A percentile compares a stretch with the other conserved stretches of the same genome.
Conservation (phyloP, 2,113 vertebrate genomes). For the Tenrec ecaudatus region DNA sequence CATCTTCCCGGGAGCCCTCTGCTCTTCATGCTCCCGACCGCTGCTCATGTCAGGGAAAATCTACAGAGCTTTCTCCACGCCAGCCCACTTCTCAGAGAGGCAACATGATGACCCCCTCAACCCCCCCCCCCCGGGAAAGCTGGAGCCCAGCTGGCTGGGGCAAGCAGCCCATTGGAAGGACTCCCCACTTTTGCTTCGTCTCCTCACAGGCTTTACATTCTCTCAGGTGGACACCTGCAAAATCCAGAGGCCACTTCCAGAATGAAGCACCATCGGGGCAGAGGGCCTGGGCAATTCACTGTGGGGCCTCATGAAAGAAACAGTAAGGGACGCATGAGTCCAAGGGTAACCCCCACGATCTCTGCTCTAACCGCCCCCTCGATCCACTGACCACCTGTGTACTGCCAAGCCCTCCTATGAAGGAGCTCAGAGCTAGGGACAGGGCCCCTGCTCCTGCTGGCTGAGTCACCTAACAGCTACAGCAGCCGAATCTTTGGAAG, state of each 20-base stretch:
- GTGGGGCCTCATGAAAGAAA: no score
- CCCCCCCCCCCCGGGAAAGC: fast-evolving
- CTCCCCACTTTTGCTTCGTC: no score
- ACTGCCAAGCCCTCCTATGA: not conserved
- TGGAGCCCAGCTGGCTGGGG: no score
- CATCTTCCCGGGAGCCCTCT: fast-evolving
- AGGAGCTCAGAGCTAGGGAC: not conserved
- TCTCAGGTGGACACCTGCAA: not conserved
- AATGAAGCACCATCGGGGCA: fast-evolving
- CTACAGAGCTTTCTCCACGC: no score
- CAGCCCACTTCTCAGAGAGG: not conserved
- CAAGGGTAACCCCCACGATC: fast-evolving
- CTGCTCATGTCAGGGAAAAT: no score
- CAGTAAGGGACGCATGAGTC: fast-evolving
- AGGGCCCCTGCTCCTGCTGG: not conserved
- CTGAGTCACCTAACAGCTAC: fast-evolving
- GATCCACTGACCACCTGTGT: fast-evolving
- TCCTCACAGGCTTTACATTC: not conserved
- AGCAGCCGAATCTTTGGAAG: not conserved
- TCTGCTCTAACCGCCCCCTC: fast-evolving
- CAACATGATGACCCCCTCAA: fast-evolving
- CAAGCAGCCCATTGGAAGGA: fast-evolving
- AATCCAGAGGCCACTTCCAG: not conserved
- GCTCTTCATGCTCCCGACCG: no score
- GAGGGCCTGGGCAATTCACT: no score